These are phyloP conservation scores for Lypha dubia DNA, from an alignment of 2,888 invertebrate species.

Conservation along the genomic window DNA sequence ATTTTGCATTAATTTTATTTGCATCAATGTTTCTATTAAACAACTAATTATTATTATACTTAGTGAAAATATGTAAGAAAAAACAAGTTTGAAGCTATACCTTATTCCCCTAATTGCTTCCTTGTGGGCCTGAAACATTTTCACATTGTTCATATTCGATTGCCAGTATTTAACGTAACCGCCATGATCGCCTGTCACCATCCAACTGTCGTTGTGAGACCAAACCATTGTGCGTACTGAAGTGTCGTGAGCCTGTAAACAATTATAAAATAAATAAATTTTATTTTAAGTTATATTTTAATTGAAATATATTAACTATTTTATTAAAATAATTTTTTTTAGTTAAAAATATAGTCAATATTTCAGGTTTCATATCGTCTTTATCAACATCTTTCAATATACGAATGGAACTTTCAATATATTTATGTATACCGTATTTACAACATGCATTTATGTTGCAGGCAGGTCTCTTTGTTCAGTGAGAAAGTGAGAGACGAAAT, in stretches of 20 bases:
- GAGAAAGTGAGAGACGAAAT: too few relatives aligned
- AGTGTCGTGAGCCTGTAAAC: conserved; percentile 96
- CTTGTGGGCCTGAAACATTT: conserved; percentile 99
- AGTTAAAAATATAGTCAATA: too few relatives aligned
- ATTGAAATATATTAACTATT: too few relatives aligned
- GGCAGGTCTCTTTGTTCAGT: too few relatives aligned
- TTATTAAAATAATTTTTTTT: too few relatives aligned
- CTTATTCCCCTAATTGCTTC: conserved; percentile 99
- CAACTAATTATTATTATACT: conserved; percentile 66
- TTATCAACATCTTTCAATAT: too few relatives aligned
- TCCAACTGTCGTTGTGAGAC: conserved; percentile 99
- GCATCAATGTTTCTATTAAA: conserved; percentile 60
- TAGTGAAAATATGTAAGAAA: conserved; percentile 74
- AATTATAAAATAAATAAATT: background rate
- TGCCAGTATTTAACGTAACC: conserved; percentile 99
- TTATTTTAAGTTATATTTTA: background rate
- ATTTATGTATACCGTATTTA: too few relatives aligned
- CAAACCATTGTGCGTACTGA: conserved; percentile 99
- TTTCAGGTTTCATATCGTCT: too few relatives aligned
- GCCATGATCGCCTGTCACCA: conserved; percentile 99
- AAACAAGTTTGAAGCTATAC: conserved; percentile 85
- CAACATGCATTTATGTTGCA: too few relatives aligned
- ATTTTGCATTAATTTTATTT: conserved; percentile 56
- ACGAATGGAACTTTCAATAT: too few relatives aligned
- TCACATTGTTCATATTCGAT: conserved; percentile 99